Evolutionary conservation across 2,888 invertebrate species (phyloP).

Genomic region (Clusia tigrina): DNA sequence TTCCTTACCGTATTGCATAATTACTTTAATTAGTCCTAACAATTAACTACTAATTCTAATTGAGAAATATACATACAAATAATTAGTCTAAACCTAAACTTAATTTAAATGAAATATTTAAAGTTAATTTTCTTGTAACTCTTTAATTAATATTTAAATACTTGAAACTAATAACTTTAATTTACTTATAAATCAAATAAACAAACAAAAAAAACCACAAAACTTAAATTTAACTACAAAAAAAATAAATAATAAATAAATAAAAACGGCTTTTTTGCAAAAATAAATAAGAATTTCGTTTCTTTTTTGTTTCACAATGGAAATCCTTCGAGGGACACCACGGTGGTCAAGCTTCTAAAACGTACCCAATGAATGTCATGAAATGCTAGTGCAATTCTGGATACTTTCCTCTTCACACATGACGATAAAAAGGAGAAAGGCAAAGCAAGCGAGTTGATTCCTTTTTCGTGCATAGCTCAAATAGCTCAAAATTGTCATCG

Average conservation of each 20-base stretch:
- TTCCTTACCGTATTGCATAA: too few relatives aligned
- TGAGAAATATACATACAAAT: conserved; percentile 41
- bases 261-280: conserved; percentile 1
- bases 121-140: conserved; percentile 28
- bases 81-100: conserved; percentile 38
- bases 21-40: too few relatives aligned
- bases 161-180: conserved; percentile 3
- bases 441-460: too few relatives aligned
- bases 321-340: too few relatives aligned
- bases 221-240: background rate
- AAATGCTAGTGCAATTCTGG: too few relatives aligned
- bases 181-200: background rate
- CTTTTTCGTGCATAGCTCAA: too few relatives aligned
- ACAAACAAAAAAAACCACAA: conserved; percentile 3
- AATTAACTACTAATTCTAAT: conserved; percentile 36
- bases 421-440: too few relatives aligned
- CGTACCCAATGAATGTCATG: too few relatives aligned
- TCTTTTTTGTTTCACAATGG: too few relatives aligned
- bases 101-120: background rate
- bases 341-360: too few relatives aligned
- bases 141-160: conserved; percentile 39
- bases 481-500: too few relatives aligned
- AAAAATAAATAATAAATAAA: conserved; percentile 20
- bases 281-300: conserved; percentile 3
- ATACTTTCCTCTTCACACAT: too few relatives aligned